Percentiles rank a stretch among this genome's conserved stretches.
These are phyloP conservation scores for Diogma glabrata DNA, from an alignment of 2,888 invertebrate genomes.

Conservation along the genomic window DNA sequence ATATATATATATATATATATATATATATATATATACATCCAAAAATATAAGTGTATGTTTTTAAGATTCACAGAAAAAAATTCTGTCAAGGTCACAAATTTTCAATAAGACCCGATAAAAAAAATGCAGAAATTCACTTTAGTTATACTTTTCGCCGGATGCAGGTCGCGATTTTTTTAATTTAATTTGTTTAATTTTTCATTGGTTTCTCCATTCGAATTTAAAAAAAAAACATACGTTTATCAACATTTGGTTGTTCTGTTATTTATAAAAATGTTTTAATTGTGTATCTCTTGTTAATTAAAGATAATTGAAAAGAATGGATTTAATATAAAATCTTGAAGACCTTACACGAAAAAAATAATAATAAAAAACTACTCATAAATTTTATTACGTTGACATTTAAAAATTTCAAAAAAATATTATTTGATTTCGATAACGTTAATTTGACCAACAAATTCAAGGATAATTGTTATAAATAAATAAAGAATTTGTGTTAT, in stretches of 20 bases:
- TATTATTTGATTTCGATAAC: too few species aligned
- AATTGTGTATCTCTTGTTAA: slow-evolving; percentile 1
- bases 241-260: not conserved
- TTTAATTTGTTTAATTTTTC: not conserved
- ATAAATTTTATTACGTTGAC: slow-evolving; percentile 2
- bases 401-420: too few species aligned
- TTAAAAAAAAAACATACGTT: too few species aligned
- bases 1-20: too few species aligned
- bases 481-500: too few species aligned
- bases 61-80: too few species aligned
- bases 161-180: not conserved
- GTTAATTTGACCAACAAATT: too few species aligned
- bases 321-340: slow-evolving; percentile 1
- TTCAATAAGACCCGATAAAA: slow-evolving; percentile 17
- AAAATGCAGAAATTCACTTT: slow-evolving; percentile 17
- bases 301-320: slow-evolving; percentile 1
- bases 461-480: slow-evolving; percentile 4
- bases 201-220: too few species aligned
- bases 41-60: not conserved
- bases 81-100: slow-evolving; percentile 20
- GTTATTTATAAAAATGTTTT: not conserved
- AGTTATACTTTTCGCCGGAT: slow-evolving; percentile 12
- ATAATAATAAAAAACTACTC: not conserved
- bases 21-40: too few species aligned
- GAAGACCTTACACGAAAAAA: too few species aligned